Percentiles rank a stretch among this genome's conserved stretches.
Conservation (phyloP, 2,888 invertebrate species). For the Noctua comes region DNA sequence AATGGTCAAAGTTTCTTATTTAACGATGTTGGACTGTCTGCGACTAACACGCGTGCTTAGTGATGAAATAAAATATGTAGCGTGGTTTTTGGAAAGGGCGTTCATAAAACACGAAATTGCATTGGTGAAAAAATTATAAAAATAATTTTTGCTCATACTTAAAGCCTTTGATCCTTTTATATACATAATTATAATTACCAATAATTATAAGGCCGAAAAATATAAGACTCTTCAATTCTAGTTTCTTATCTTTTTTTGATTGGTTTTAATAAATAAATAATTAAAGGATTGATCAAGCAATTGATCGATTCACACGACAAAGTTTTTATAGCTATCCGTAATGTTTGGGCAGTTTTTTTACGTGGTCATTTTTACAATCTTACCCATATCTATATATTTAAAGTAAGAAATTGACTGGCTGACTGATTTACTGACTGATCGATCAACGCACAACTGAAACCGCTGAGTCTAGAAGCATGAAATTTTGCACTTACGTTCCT, state of each 20-base stretch:
- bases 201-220: neutral
- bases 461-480: too few species aligned
- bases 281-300: neutral
- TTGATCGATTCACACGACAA: neutral
- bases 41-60: neutral
- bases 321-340: too few species aligned
- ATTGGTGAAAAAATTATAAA: neutral
- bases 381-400: too few species aligned
- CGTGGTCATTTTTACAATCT: too few species aligned
- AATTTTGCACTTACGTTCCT: too few species aligned
- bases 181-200: too few species aligned
- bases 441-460: too few species aligned
- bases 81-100: neutral
- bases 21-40: slow-evolving; percentile 16
- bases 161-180: too few species aligned
- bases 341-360: too few species aligned
- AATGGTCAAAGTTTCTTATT: slow-evolving; percentile 39
- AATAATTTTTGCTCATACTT: too few species aligned
- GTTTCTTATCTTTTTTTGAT: neutral
- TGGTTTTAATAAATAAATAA: neutral
- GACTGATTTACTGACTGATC: too few species aligned
- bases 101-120: neutral
- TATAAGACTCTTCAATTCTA: neutral
- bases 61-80: neutral
- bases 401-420: too few species aligned